phyloP scores from a whole-genome alignment of 2,113 vertebrate genomes.

The Pelecanoides urinatrix region DNA sequence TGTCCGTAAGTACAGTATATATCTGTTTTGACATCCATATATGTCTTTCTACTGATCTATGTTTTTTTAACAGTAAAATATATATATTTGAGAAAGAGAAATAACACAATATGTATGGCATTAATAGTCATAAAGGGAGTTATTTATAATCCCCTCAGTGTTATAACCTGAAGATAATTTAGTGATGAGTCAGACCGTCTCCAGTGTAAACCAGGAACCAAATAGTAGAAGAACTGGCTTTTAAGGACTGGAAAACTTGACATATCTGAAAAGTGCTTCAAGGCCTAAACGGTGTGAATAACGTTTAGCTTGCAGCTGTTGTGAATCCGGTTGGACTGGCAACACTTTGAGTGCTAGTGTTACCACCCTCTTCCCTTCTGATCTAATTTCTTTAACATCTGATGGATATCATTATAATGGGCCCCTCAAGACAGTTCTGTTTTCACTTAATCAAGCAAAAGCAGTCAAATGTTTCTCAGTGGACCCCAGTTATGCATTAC shows the following conservation, averaged over 20 bases:
- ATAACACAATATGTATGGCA: neutral
- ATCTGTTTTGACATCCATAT: neutral
- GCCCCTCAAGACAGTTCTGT: neutral
- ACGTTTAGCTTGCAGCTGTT: neutral
- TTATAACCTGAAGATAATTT: slow-evolving; percentile 15
- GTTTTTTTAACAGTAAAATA: neutral
- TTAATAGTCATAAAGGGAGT: neutral
- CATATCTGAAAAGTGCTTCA: neutral
- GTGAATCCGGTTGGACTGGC: neutral
- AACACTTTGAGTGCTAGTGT: neutral
- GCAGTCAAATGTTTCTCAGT: neutral
- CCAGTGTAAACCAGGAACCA: slow-evolving; percentile 4
- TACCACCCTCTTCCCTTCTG: slow-evolving; percentile 33
- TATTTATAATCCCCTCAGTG: neutral
- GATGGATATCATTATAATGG: neutral
- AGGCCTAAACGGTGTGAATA: neutral
- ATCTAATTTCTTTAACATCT: slow-evolving; percentile 11
- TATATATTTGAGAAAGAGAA: neutral
- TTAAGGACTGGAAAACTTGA: slow-evolving; percentile 48
- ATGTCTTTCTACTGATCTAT: neutral
- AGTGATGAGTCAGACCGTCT: neutral
- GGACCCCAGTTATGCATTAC: neutral
- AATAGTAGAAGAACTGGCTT: slow-evolving; percentile 8
- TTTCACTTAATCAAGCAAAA: neutral
- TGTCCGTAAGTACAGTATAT: neutral